phyloP scores from a whole-genome alignment of 2,888 invertebrate species.

The Boloria selene region DNA sequence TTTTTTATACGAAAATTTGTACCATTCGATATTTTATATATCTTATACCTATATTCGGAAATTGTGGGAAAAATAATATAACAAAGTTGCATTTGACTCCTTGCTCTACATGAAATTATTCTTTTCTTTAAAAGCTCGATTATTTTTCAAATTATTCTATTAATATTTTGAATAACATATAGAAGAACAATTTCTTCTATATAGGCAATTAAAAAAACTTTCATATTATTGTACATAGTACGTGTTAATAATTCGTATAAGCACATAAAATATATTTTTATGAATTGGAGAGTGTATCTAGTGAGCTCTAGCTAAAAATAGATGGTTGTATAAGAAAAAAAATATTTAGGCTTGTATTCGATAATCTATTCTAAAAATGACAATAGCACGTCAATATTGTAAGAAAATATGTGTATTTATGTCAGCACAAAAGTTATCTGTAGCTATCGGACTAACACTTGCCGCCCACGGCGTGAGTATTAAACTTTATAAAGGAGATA shows the following conservation, averaged over 20 bases:
- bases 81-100: too few species aligned
- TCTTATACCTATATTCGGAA: too few species aligned
- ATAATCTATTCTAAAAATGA: constrained; percentile 27
- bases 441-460: constrained; percentile 3
- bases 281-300: constrained; percentile 47
- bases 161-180: too few species aligned
- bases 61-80: too few species aligned
- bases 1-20: too few species aligned
- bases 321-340: constrained; percentile 17
- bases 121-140: too few species aligned
- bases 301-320: constrained; percentile 40
- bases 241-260: constrained; percentile 20
- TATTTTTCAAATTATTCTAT: too few species aligned
- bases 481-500: background rate
- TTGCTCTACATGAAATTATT: too few species aligned
- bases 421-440: background rate
- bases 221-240: constrained; percentile 11
- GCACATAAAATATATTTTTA: constrained; percentile 36
- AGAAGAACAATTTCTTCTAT: too few species aligned
- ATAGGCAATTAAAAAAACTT: background rate
- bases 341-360: constrained; percentile 9
- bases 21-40: too few species aligned
- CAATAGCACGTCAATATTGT: constrained; percentile 37
- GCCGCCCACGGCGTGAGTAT: background rate
- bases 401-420: constrained; percentile 13